A percentile compares a stretch with the other conserved stretches of the same genome.
These are phyloP conservation scores for Heteractis magnifica DNA, from an alignment of 92 coral and sea anemone species.

Conservation along the genomic window DNA sequence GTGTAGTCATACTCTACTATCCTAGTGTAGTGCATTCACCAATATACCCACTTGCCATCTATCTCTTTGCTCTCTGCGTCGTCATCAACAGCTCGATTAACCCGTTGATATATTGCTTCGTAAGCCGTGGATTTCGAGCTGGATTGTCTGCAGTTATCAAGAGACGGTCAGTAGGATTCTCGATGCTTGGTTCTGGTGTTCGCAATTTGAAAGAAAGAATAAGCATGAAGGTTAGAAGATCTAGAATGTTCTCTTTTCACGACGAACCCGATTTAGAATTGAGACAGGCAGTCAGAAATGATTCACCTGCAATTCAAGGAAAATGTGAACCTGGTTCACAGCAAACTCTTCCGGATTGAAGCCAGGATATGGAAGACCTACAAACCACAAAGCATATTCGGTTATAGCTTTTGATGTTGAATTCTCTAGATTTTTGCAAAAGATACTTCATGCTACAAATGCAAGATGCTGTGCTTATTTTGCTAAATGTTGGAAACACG, in stretches of 20 bases:
- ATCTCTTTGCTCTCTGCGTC: conserved; percentile 2
- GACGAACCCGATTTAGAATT: background rate
- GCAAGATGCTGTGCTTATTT: no score
- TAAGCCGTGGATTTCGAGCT: conserved; percentile 15
- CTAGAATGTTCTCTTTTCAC: background rate
- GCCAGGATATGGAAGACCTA: no score
- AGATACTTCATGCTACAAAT: no score
- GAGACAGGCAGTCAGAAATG: background rate
- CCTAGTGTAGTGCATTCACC: background rate
- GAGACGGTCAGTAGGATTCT: background rate
- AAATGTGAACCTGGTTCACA: background rate
- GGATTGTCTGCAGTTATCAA: conserved; percentile 13
- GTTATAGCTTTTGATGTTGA: no score
- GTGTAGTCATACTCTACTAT: background rate
- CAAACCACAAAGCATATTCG: no score
- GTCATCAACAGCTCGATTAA: conserved; percentile 26
- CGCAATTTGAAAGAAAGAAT: conserved; percentile 8
- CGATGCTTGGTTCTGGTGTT: background rate
- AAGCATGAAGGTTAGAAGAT: background rate
- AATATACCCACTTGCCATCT: background rate
- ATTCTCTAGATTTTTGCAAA: no score
- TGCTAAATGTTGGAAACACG: no score
- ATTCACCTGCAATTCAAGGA: background rate
- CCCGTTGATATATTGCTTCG: conserved; percentile 31
- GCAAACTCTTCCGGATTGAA: background rate